A percentile compares a stretch with the other conserved stretches of the same genome.
phyloP scores from a whole-genome alignment of 1,140 invertebrate genomes.

The Chionoecetes opilio region DNA sequence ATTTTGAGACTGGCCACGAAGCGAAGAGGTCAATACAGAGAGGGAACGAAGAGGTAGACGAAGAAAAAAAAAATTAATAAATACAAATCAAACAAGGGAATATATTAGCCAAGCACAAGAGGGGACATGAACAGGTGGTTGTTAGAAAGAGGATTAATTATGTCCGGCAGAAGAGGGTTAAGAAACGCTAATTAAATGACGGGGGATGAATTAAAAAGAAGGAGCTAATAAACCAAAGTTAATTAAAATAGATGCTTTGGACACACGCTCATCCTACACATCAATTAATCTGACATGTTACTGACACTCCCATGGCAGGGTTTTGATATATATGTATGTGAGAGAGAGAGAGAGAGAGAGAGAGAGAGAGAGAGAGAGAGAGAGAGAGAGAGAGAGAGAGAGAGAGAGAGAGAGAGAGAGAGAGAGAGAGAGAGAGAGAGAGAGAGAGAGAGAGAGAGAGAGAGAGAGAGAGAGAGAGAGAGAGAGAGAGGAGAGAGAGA shows the following conservation, averaged over 20 bases:
- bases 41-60: neutral
- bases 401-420: slow-evolving; percentile 14
- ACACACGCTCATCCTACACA: neutral
- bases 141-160: neutral
- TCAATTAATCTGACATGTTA: neutral
- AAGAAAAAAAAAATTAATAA: no score
- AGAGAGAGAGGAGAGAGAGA: slow-evolving; percentile 49
- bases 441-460: neutral
- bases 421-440: slow-evolving; percentile 33
- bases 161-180: neutral
- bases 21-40: no score
- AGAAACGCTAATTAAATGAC: neutral
- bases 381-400: slow-evolving; percentile 35
- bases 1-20: no score
- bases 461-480: neutral
- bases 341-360: neutral
- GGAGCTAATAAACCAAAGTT: neutral
- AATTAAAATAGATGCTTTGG: neutral
- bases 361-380: neutral
- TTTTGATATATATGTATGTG: no score
- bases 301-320: neutral
- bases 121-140: neutral
- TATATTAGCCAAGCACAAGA: neutral
- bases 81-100: no score
- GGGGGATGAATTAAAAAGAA: neutral